Conservation (phyloP, 1,140 invertebrate genomes). For the Apis mellifera region DNA sequence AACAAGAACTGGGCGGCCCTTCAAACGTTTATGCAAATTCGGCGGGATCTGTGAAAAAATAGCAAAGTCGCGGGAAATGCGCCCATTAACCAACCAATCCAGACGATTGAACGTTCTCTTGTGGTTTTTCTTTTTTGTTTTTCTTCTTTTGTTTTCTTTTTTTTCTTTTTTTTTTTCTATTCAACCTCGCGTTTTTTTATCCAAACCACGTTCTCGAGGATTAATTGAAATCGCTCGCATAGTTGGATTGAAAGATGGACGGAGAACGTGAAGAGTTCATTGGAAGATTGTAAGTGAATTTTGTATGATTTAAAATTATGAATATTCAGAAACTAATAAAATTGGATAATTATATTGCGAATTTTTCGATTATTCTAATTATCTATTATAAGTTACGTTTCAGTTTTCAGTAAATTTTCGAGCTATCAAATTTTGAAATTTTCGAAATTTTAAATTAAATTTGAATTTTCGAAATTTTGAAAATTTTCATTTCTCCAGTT, state of each 20-base stretch:
- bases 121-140: background rate
- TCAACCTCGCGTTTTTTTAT: too few relatives aligned
- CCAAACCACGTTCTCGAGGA: background rate
- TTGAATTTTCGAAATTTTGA: background rate
- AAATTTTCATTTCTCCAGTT: background rate
- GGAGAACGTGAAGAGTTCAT: background rate
- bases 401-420: too few relatives aligned
- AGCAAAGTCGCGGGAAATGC: background rate
- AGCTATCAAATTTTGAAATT: background rate
- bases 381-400: too few relatives aligned
- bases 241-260: background rate
- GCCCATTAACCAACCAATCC: background rate
- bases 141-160: background rate
- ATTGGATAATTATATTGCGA: background rate
- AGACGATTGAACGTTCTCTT: background rate
- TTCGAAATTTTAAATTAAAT: background rate
- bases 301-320: too few relatives aligned
- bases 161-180: too few relatives aligned
- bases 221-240: background rate
- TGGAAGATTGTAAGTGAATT: background rate
- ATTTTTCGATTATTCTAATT: background rate
- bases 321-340: background rate
- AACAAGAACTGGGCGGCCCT: slow-evolving; percentile 31
- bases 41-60: slow-evolving; percentile 2
- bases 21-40: slow-evolving; percentile 36